Conservation (phyloP, 2,888 invertebrate genomes). For the Hypercompe scribonia region DNA sequence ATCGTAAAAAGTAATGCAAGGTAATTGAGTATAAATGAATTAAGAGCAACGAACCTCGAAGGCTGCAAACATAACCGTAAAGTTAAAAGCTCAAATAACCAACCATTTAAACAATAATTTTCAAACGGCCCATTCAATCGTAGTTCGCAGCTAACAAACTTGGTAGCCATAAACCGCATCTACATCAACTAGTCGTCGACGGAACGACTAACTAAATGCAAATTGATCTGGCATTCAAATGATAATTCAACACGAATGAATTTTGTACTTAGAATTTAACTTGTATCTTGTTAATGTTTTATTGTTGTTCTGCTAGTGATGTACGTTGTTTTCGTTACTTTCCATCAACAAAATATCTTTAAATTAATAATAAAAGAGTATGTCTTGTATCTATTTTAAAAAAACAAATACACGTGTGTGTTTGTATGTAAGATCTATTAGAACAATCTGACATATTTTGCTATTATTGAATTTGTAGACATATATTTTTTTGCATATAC, state of each 20-base stretch:
- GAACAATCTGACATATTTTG: not conserved
- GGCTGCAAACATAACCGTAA: slow-evolving; percentile 6
- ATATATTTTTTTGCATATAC: not conserved
- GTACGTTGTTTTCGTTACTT: not conserved
- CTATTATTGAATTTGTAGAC: not conserved
- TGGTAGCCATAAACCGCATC: slow-evolving; percentile 64
- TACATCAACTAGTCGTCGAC: slow-evolving; percentile 59
- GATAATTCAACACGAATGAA: slow-evolving; percentile 73
- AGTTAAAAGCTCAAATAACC: slow-evolving; percentile 51
- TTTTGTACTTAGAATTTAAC: slow-evolving; percentile 60
- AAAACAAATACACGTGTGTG: not conserved
- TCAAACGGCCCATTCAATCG: slow-evolving; percentile 52
- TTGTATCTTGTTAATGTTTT: slow-evolving; percentile 58
- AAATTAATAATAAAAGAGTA: too few relatives aligned
- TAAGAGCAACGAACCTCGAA: not conserved
- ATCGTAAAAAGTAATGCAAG: not conserved
- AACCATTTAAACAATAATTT: slow-evolving; percentile 57
- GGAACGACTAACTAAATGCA: slow-evolving; percentile 74
- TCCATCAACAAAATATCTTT: not conserved
- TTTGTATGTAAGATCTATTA: not conserved
- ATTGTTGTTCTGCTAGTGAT: slow-evolving; percentile 38
- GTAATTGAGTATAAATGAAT: not conserved
- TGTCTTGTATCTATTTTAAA: too few relatives aligned
- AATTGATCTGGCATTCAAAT: slow-evolving; percentile 81
- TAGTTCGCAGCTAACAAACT: slow-evolving; percentile 59